Base-by-base conservation (phyloP, 1,140 invertebrate genomes). In the Linepithema humile region DNA sequence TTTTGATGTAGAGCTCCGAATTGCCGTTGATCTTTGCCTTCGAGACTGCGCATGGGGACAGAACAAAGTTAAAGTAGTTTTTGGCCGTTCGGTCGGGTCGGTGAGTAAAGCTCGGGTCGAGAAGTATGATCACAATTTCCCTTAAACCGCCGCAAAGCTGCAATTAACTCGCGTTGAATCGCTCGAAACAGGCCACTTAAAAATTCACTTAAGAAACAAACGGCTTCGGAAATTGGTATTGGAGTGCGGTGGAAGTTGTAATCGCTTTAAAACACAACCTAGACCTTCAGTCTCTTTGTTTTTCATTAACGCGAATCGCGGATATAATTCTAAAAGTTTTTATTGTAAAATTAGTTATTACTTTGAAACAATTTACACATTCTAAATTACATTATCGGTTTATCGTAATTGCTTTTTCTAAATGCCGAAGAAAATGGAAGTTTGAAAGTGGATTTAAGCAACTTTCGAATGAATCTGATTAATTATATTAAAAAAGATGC, bases 11-110 rank as follows among this genome's bases (percentile, higher is more conserved):
- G 85, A 98, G 95, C 93, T 98, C 97, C 17, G 97, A 95, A 89
- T 97, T 97, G 20, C 97, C 97, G 69, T 97, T 94, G 89, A 98
- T 98, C 94, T 97, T 97, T 40, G 98, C 97, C 94, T 98, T 97
- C 65, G 98, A 98, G 83, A 98, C 98, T 98, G 95, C 77, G 95
- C 96, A 88, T 93, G 93, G 89, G 73, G 92, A 85, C 85, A 78
- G 86, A 84, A 75, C 60, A 86, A 78, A 82, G 40, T 85, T 83
- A 35, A 62, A 80, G 64, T 80, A 48, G 75, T 80, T 80, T 80
- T 80, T 70, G 48, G 26, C 45, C 23, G 10, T 20, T 23, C 10
- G 53, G 48, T 23, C 38, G 23, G 40, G 9, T 57, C 17, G 23
- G n/a, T 32, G 26, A 67, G 50, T 59, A 83, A 84, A 84, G 59